These are phyloP conservation scores for Aleiodes sp. DNA, from an alignment of 1,140 invertebrate species.

Conservation along the genomic window DNA sequence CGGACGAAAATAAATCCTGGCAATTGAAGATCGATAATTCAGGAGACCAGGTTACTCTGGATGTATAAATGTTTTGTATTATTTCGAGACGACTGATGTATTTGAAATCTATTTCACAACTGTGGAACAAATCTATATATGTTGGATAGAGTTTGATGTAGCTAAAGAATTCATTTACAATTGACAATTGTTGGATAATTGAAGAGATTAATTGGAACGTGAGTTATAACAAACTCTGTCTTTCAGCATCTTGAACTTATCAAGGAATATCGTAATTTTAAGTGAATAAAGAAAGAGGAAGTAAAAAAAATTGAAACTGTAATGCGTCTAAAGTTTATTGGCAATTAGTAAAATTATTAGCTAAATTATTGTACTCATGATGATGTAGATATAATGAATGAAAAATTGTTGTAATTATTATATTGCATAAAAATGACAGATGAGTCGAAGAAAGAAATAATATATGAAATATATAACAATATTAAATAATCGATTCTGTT, in stretches of 20 bases:
- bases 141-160: no score
- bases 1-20: neutral
- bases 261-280: neutral
- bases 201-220: no score
- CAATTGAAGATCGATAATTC: no score
- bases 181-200: no score
- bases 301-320: neutral
- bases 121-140: no score
- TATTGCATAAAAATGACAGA: constrained; percentile 16
- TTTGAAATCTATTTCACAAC: no score
- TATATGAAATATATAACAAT: constrained; percentile 11
- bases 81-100: no score
- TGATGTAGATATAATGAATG: constrained; percentile 28
- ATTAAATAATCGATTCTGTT: neutral
- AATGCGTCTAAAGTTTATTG: constrained; percentile 11
- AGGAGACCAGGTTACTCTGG: no score
- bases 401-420: constrained; percentile 21
- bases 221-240: no score
- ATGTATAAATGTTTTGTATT: no score
- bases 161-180: no score
- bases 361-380: constrained; percentile 23
- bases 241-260: no score
- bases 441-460: neutral
- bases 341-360: constrained; percentile 20
- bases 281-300: neutral